Conservation (phyloP, 2,888 invertebrate species). For the Latheticus oryzae region DNA sequence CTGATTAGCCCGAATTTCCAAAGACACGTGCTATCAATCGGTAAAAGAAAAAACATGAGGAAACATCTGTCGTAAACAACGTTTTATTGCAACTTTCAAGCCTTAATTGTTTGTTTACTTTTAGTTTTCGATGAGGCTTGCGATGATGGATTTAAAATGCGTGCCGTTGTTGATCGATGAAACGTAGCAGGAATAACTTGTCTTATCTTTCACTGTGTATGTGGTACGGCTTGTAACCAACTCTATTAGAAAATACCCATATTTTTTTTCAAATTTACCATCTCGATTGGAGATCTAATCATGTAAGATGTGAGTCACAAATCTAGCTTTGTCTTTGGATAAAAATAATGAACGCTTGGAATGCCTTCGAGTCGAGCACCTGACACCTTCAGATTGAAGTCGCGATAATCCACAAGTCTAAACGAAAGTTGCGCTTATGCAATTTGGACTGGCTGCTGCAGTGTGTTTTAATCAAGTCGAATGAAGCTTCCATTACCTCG, state of each 20-base stretch:
- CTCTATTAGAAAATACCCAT: background rate
- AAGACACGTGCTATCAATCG: conserved; percentile 21
- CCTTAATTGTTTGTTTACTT: conserved; percentile 38
- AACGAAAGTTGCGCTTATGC: conserved; percentile 35
- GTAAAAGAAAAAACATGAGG: conserved; percentile 17
- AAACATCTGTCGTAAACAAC: conserved; percentile 28
- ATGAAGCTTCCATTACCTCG: conserved; percentile 53
- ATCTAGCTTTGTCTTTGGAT: conserved; percentile 47
- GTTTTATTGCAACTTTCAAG: conserved; percentile 33
- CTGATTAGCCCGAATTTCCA: conserved; percentile 21
- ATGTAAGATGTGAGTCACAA: conserved; percentile 29
- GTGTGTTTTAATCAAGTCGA: conserved; percentile 55
- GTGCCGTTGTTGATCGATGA: conserved; percentile 20
- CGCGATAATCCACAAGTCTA: conserved; percentile 43
- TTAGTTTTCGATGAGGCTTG: conserved; percentile 22
- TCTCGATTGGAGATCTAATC: conserved; percentile 28
- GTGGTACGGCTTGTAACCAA: conserved; percentile 2
- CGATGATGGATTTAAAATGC: conserved; percentile 28
- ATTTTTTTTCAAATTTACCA: conserved; percentile 1
- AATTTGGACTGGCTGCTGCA: conserved; percentile 14
- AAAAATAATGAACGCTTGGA: conserved; percentile 50
- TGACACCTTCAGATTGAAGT: conserved; percentile 49
- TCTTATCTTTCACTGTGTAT: conserved; percentile 13
- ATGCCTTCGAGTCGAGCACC: conserved; percentile 42
- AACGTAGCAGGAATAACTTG: conserved; percentile 14